Base-by-base conservation (phyloP, 2,797 vertebrate genomes). In the Cercopithecus diana region DNA sequence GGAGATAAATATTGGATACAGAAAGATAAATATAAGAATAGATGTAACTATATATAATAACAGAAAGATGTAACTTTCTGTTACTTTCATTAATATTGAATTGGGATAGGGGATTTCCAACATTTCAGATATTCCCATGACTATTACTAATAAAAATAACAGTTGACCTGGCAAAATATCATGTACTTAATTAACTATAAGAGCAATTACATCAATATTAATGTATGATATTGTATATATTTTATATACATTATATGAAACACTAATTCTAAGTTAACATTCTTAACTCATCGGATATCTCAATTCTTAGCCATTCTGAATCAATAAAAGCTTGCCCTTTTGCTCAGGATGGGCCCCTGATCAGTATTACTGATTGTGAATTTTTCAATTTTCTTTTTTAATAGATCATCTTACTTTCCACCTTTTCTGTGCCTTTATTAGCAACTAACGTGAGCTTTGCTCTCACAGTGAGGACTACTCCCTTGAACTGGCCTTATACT, bases 351-450 rank as follows among this genome's bases (percentile, higher is more conserved):
- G 48, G 28, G 57, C 83, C 41, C 61, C 80, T 10, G 7, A 30
- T 96, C 94, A 85, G 92, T 96, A 83, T 45, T 94, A 95, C 26
- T 50, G 75, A 97, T 73, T 94, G 88, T 50, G 43, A 96, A 95
- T 48, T 92, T 93, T 79, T n/a, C 95, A 91, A 70, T 83, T 96
- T 93, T 55, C 48, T 28, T 58, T 24, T 75, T 64, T 55, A 43
- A 90, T 33, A 88, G n/a, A 84, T 45, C 24, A 55, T 70, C 12
- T 5, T 82, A 81, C 39, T 70, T 85, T 70, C 30, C 5, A 75
- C 58, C 45, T 39, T 80, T 92, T 41, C 28, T 76, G 8, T 17
- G 3, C 41, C 88, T 90, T 91, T 30, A 76, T 90, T 75, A 88
- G 26, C 72, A 86, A 61, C 8, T 61, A 26, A 57, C 64, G 45